Base-by-base conservation (phyloP, 2,113 vertebrate genomes). In the Pagrus major region DNA sequence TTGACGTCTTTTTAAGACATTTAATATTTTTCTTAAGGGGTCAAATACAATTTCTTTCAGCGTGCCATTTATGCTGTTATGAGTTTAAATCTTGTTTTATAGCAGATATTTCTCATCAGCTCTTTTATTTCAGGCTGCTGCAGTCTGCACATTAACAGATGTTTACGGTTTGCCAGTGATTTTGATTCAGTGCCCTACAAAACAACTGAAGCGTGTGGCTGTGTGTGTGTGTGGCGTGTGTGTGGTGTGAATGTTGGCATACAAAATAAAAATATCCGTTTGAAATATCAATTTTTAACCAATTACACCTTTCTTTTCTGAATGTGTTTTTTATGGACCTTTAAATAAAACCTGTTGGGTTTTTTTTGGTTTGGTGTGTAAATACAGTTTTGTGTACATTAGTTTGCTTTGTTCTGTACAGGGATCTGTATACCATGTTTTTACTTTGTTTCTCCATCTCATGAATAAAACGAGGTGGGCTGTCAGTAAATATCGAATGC, bases 401-500 rank as follows among this genome's bases (percentile, higher is more conserved):
- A 66, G 64, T 73, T 78, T 16, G 42, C 25, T 73, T 84, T 80
- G 25, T 76, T 80, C 66, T 86, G 76, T 87, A 81, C 81, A 86
- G 64, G 61, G 52, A 77, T 78, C 60, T 76, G 23, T 74, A 74
- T 49, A 55, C 63, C 55, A 63, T 68, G 52, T 83, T 87, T 84
- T 90, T 64, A 79, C 66, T 69, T 46, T 63, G 52, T 76, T 74
- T 79, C 61, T 72, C 33, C 64, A 44, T 75, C 66, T 83, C 69
- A 86, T 56, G 42, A 83, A 80, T 88, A 89, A 89, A 90, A 71
- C 0, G 27, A 85, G 76, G 39, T 78, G 58, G 69, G 61, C 59
- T 16, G 23, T 72, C 70, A 52, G 65, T 60, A 54, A 65, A 66
- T 41, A 21, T 5, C 47, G 21, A 27, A 51, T 52, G 31, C 1